Evolutionary conservation across 2,888 invertebrate genomes (phyloP).

Genomic region (Leucozona laternaria): DNA sequence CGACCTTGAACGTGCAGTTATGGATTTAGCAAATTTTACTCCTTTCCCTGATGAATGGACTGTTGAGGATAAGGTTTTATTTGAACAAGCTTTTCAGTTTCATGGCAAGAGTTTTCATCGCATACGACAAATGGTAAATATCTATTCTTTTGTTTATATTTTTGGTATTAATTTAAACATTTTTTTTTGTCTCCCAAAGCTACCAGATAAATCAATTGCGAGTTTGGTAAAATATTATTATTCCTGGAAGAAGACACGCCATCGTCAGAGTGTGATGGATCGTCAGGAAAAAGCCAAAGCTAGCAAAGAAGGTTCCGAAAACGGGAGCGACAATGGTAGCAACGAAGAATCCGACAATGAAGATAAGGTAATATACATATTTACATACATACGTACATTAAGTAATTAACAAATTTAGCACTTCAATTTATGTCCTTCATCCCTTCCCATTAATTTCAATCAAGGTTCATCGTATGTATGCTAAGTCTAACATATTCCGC

Average conservation of each 20-base stretch:
- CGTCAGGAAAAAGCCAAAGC: conserved; percentile 87
- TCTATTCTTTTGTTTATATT: neutral
- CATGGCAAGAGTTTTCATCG: conserved; percentile 99
- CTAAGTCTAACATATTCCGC: neutral
- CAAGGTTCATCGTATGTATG: conserved; percentile 44
- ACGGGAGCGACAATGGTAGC: conserved; percentile 92
- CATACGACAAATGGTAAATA: conserved; percentile 96
- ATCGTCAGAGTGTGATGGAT: conserved; percentile 97
- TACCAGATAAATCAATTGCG: conserved; percentile 98
- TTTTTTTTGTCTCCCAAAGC: conserved; percentile 85
- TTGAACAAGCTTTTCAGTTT: conserved; percentile 99
- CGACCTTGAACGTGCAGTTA: conserved; percentile 94
- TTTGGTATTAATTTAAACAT: neutral
- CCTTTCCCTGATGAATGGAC: conserved; percentile 99
- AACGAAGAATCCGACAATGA: conserved; percentile 95
- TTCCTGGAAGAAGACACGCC: conserved; percentile 98
- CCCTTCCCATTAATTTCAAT: conserved; percentile 40
- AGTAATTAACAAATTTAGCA: conserved; percentile 10
- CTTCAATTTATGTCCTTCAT: conserved; percentile 41
- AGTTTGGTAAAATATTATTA: conserved; percentile 98
- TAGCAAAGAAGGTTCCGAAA: conserved; percentile 88
- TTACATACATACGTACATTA: neutral
- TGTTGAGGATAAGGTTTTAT: conserved; percentile 98
- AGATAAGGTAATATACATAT: conserved; percentile 89
- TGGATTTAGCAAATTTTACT: conserved; percentile 97